Evolutionary conservation across 2,888 invertebrate genomes (phyloP).

Genomic region (Dicycla oo): DNA sequence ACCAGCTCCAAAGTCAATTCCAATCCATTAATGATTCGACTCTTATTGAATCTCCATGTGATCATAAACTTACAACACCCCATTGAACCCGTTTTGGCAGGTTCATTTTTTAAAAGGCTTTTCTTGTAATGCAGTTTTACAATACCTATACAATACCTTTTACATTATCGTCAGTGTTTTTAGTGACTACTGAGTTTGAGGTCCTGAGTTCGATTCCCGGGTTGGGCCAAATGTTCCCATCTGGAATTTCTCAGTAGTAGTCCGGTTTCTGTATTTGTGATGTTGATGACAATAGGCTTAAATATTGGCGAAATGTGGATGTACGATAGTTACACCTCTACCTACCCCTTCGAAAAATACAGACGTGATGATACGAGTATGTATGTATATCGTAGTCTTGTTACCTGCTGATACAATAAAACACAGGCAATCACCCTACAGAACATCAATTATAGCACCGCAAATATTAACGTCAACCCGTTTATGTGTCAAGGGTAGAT

Average conservation of each 20-base stretch:
- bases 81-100: neutral
- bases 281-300: neutral
- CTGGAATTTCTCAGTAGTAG: neutral
- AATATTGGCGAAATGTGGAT: neutral
- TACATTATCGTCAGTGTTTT: no score
- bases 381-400: neutral
- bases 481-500: slow-evolving; percentile 66
- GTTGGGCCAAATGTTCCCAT: neutral
- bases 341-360: no score
- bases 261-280: no score
- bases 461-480: slow-evolving; percentile 51
- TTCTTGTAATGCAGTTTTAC: neutral
- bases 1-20: neutral
- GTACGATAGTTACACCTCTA: neutral
- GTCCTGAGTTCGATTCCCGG: neutral
- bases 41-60: neutral
- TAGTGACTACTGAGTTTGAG: neutral
- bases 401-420: slow-evolving; percentile 17
- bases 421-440: slow-evolving; percentile 14
- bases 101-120: neutral
- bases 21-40: neutral
- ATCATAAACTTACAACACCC: neutral
- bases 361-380: neutral
- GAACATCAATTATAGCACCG: slow-evolving; percentile 45
- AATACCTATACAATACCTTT: no score